These are phyloP conservation scores for Desmodus rotundus DNA, from an alignment of 2,113 vertebrate species.

Conservation along the genomic window DNA sequence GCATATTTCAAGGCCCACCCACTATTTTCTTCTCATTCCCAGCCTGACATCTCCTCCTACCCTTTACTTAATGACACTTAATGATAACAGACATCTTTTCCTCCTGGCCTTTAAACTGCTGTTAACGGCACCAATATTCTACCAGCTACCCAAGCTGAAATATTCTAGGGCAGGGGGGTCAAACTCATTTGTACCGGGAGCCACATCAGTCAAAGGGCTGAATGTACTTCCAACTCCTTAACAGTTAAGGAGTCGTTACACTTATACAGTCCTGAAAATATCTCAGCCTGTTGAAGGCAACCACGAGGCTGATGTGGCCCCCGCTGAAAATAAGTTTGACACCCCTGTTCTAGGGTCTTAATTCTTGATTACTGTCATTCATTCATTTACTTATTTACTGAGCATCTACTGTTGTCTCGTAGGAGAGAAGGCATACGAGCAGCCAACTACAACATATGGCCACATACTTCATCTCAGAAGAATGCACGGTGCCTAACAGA, in stretches of 20 bases:
- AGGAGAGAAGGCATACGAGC: neutral
- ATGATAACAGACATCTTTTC: neutral
- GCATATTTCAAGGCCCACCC: neutral
- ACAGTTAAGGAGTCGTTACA: too few species aligned
- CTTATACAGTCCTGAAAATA: too few species aligned
- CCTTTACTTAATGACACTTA: neutral
- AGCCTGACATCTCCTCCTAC: neutral
- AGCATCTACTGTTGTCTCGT: neutral
- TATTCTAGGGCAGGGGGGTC: too few species aligned
- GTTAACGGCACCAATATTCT: neutral
- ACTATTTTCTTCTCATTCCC: neutral
- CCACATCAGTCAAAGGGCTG: too few species aligned
- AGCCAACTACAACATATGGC: neutral
- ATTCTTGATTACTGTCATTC: neutral
- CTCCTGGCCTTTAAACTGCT: neutral
- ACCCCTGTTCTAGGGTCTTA: too few species aligned
- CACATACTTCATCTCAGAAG: neutral
- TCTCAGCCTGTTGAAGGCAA: too few species aligned
- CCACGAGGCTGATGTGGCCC: too few species aligned
- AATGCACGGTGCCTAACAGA: neutral
- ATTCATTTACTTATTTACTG: neutral
- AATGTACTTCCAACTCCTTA: too few species aligned
- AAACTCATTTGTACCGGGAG: too few species aligned
- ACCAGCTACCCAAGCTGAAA: neutral
- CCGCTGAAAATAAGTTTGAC: too few species aligned